Evolutionary conservation across 2,113 vertebrate genomes (phyloP).

Genomic region (Takifugu flavidus): DNA sequence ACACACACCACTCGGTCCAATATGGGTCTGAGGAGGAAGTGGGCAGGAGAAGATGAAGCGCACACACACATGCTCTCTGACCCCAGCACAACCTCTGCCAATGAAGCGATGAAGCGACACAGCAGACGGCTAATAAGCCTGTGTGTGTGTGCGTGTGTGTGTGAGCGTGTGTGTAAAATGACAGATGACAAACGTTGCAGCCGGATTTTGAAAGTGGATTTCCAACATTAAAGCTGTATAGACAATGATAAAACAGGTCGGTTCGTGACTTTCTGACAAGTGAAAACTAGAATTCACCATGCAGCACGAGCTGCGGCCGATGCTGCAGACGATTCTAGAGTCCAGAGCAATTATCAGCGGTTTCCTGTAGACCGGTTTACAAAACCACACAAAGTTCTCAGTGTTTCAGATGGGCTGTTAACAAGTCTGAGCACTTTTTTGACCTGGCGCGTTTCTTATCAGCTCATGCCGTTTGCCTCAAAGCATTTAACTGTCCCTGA

Average conservation of each 20-base stretch:
- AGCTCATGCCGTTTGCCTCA: not conserved
- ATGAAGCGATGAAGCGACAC: not conserved
- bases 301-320: too few relatives aligned
- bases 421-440: not conserved
- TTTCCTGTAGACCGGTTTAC: too few relatives aligned
- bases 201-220: not conserved
- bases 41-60: slow-evolving; percentile 1
- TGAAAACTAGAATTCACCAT: too few relatives aligned
- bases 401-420: not conserved
- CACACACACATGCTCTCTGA: slow-evolving; percentile 38
- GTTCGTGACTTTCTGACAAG: too few relatives aligned
- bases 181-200: not conserved
- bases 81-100: slow-evolving; percentile 22
- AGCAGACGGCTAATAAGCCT: slow-evolving; percentile 18
- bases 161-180: not conserved
- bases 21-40: slow-evolving; percentile 30
- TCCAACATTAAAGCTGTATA: too few relatives aligned
- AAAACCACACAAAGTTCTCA: not conserved
- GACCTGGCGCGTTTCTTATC: not conserved
- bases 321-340: too few relatives aligned
- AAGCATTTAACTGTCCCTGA: too few relatives aligned
- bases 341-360: too few relatives aligned
- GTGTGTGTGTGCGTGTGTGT: slow-evolving; percentile 7
- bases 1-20: slow-evolving; percentile 11
- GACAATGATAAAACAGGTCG: too few relatives aligned